Conservation (phyloP, 2,888 invertebrate species). For the Drosophila anomelani region DNA sequence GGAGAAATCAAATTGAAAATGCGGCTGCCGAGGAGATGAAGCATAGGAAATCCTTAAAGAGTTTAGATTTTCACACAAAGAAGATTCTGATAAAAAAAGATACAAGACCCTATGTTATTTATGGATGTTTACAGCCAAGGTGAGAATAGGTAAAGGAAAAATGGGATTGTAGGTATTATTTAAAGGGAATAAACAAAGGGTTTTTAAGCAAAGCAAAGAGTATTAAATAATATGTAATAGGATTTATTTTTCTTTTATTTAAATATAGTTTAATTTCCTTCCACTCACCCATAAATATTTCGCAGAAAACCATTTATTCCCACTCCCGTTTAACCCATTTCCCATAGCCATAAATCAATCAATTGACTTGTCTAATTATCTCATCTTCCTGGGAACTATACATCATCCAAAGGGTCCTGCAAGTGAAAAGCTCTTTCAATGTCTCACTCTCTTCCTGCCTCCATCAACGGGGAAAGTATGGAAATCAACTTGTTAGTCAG, state of each 20-base stretch:
- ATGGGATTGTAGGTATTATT: not conserved
- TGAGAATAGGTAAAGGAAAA: not conserved
- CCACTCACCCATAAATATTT: not conserved
- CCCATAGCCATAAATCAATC: constrained; percentile 37
- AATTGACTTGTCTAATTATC: constrained; percentile 41
- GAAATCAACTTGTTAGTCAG: constrained; percentile 43
- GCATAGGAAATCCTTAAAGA: constrained; percentile 9
- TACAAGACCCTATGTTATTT: not conserved
- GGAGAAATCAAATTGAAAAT: constrained; percentile 6
- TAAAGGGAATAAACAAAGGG: not conserved
- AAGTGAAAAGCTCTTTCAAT: constrained; percentile 8
- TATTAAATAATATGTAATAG: not conserved
- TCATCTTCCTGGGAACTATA: constrained; percentile 35
- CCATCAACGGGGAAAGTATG: constrained; percentile 14
- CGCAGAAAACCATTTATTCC: not conserved
- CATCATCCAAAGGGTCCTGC: constrained; percentile 30
- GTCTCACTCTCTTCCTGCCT: constrained; percentile 2
- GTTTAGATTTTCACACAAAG: constrained; percentile 4
- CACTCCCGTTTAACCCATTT: not conserved
- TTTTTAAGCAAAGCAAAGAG: not conserved
- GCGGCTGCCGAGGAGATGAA: constrained; percentile 7
- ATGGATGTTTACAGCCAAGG: not conserved
- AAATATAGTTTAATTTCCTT: not conserved
- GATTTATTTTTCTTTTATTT: not conserved
- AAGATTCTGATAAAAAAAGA: not conserved